Conservation (phyloP, 1,140 invertebrate species). For the Scaptomyza montana region DNA sequence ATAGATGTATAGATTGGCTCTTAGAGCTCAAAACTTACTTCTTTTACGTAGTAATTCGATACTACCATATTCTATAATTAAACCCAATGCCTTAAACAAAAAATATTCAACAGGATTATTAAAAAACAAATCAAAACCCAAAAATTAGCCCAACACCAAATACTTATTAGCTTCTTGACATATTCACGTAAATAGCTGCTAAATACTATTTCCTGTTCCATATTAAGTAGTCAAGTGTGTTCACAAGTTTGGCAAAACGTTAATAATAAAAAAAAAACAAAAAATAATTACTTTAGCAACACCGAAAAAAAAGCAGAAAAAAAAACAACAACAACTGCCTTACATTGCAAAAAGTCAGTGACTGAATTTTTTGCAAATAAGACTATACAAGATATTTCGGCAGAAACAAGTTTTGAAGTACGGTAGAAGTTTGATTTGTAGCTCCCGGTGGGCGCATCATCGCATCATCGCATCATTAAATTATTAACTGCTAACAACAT, state of each 20-base stretch:
- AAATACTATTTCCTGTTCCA: conserved; percentile 1
- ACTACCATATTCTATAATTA: too few relatives aligned
- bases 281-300: background rate
- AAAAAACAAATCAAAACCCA: too few relatives aligned
- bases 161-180: too few relatives aligned
- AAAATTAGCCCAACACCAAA: too few relatives aligned
- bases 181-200: too few relatives aligned
- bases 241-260: background rate
- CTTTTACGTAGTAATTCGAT: too few relatives aligned
- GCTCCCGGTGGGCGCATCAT: conserved; percentile 1
- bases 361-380: conserved; percentile 1
- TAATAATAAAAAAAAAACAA: background rate
- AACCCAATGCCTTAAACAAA: too few relatives aligned
- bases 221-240: background rate
- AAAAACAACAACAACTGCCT: background rate
- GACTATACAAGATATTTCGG: conserved; percentile 2
- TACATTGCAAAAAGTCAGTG: conserved; percentile 1
- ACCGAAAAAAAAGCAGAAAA: background rate
- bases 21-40: too few relatives aligned
- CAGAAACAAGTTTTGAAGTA: conserved; percentile 1
- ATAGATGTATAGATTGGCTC: too few relatives aligned
- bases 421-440: background rate
- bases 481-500: conserved; percentile 46
- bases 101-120: too few relatives aligned
- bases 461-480: conserved; percentile 42